Evolutionary conservation across 2,797 vertebrate species (phyloP), one percentile per base, ranked within the genome.

Genomic region (Sebastes melanostomus): DNA sequence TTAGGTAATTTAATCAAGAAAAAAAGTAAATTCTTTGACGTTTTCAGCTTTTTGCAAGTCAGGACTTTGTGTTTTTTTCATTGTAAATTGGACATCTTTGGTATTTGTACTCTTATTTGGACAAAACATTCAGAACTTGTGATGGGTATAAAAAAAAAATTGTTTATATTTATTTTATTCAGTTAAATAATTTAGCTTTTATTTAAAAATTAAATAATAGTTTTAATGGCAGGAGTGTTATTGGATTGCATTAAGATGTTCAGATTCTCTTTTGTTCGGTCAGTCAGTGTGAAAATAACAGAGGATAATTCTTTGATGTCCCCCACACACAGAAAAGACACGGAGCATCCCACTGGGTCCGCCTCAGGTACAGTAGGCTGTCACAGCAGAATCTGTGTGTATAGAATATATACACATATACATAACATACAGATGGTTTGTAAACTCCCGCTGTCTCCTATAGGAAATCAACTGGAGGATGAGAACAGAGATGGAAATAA

Each of bases 311-410:
- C 8, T 59, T 73, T 30, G 2, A 61, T 78, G 14, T 71, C 83
- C 4, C 75, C 10, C 29, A n/a, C 10, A 78, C 52, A 74, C 72
- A 93, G 92, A 18, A 52, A 60, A 3, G 5, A 58, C 12, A 5
- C 8, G 0, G 34, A 72, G 24, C 30, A 2, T 18, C 38, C 72
- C 5, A 5, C 6, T n/a, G 66, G 24, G 27, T 77, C 69, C 6
- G 1, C 25, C 5, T 24, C 80, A 83, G 91, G 91, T 66, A 42
- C 36, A 24, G 61, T 92, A 81, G 62, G 63, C 18, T 11, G 6
- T 29, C 34, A 54, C 52, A 36, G 9, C 52, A 67, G 11, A 46
- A 14, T 13, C 36, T 9, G 6, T 42, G 8, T 18, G 0, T 61
- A 8, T 5, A 4, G 1, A 55, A 4, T 3, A 50, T 58, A 38